phyloP scores from a whole-genome alignment of 2,888 invertebrate species.

The Helleia helle region DNA sequence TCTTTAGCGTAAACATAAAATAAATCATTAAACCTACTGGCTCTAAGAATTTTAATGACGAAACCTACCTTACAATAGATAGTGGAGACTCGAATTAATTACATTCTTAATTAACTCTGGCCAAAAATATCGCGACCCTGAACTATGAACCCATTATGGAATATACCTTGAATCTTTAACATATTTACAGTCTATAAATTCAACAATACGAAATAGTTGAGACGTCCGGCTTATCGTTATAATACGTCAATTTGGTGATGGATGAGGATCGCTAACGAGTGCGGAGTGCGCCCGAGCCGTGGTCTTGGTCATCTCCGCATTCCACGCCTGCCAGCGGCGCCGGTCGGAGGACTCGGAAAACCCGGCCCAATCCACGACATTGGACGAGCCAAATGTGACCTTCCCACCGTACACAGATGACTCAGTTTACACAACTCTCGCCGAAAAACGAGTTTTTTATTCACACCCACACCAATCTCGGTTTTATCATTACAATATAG shows the following conservation, averaged over 20 bases:
- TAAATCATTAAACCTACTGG: too few relatives aligned
- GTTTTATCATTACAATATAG: neutral
- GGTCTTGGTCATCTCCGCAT: constrained; percentile 62
- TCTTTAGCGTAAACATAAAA: too few relatives aligned
- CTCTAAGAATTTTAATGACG: neutral
- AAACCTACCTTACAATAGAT: constrained; percentile 5
- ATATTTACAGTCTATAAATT: too few relatives aligned
- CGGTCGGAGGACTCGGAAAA: constrained; percentile 37
- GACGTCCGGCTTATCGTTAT: constrained; percentile 7
- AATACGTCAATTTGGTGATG: constrained; percentile 22
- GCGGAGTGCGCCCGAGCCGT: constrained; percentile 40
- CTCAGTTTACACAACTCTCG: constrained; percentile 13
- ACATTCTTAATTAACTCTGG: constrained; percentile 11
- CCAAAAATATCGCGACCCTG: constrained; percentile 12
- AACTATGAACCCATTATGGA: constrained; percentile 10
- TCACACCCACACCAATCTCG: neutral
- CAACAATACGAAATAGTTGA: neutral
- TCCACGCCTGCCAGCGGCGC: constrained; percentile 42
- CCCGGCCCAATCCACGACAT: constrained; percentile 31
- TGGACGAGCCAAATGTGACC: constrained; percentile 26
- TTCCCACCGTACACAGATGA: constrained; percentile 22
- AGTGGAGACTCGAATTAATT: constrained; percentile 12
- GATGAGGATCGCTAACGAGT: constrained; percentile 46
- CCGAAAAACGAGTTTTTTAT: constrained; percentile 1
- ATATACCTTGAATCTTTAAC: too few relatives aligned